Percentiles rank a stretch among this genome's conserved stretches.
phyloP scores from a whole-genome alignment of 2,113 vertebrate genomes.

The Ahaetulla prasina region DNA sequence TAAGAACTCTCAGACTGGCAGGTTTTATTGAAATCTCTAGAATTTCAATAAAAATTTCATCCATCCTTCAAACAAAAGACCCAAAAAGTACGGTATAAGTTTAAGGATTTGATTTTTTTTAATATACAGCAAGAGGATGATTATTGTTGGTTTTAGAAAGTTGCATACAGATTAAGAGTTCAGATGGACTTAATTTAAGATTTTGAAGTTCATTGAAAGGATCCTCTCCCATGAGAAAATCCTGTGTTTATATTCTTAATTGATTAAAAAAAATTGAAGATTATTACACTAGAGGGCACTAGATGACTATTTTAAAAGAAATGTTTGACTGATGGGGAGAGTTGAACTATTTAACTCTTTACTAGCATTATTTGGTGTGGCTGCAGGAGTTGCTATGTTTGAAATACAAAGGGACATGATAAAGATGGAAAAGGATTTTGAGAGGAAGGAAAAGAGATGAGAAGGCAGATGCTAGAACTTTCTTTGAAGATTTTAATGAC shows the following conservation, averaged over 20 bases:
- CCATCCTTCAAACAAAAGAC: background rate
- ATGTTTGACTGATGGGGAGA: no score
- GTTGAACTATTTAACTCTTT: no score
- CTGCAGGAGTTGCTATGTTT: no score
- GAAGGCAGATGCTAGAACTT: no score
- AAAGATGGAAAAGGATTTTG: no score
- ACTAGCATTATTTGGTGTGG: no score
- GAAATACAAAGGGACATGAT: no score
- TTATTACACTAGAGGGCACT: background rate
- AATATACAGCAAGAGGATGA: background rate
- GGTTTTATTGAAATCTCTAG: background rate
- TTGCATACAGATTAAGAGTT: background rate
- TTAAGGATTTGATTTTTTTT: background rate
- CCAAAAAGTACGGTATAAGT: background rate
- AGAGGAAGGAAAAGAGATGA: no score
- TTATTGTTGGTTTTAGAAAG: background rate
- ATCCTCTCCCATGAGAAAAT: background rate
- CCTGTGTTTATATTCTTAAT: background rate
- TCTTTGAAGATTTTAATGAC: no score
- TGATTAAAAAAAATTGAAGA: background rate
- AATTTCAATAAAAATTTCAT: background rate
- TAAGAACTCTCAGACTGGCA: background rate
- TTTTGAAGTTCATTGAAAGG: background rate
- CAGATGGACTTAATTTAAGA: background rate
- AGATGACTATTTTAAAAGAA: background rate